These are phyloP conservation scores for Lymantria dispar DNA, from an alignment of 2,888 invertebrate genomes.

Conservation along the genomic window DNA sequence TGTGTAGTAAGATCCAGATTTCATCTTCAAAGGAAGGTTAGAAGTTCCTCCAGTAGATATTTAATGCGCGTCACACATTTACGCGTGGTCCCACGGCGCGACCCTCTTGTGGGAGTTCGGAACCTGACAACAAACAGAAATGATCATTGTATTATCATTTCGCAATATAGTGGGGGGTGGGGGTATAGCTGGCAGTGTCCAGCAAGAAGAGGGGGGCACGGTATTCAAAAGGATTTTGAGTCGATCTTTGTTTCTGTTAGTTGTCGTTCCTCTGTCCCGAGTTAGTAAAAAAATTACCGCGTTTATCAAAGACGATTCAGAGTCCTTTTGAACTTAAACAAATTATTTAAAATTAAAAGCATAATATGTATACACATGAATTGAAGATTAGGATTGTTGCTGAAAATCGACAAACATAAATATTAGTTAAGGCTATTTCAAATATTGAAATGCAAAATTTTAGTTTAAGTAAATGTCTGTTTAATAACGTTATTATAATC, in stretches of 20 bases:
- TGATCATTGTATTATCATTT: constrained; percentile 80
- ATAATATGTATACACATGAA: no score
- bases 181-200: constrained; percentile 11
- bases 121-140: constrained; percentile 84
- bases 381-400: no score
- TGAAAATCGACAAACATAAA: no score
- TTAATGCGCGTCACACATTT: constrained; percentile 50
- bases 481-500: no score
- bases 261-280: constrained; percentile 79
- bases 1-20: constrained; percentile 40
- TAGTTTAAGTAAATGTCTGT: no score
- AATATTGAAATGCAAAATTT: no score
- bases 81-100: constrained; percentile 53
- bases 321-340: constrained; percentile 78
- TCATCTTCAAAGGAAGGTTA: constrained; percentile 51
- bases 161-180: constrained; percentile 42
- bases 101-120: constrained; percentile 76
- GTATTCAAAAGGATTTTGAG: constrained; percentile 80
- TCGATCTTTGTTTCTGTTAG: constrained; percentile 82
- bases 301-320: constrained; percentile 78
- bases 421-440: no score
- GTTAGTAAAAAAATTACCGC: constrained; percentile 47
- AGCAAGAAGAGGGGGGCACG: constrained; percentile 18
- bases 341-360: no score
- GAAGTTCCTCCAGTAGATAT: constrained; percentile 23